Conservation (phyloP, 2,113 vertebrate genomes). For the Microcebus griseorufus region DNA sequence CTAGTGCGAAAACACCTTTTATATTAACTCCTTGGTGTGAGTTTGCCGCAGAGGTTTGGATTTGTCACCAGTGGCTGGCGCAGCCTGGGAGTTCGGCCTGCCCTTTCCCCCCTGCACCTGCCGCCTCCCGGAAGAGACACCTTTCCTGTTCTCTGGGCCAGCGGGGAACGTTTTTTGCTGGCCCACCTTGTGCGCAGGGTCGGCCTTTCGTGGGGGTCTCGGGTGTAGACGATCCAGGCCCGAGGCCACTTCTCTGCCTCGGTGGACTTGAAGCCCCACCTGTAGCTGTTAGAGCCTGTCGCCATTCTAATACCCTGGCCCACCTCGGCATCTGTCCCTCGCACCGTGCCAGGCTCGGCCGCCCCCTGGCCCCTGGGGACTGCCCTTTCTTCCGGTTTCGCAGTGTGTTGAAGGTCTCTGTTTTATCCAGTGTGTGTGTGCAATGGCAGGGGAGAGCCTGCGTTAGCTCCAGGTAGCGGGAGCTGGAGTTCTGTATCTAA, state of each 20-base stretch:
- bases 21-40: background rate
- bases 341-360: rapidly evolving
- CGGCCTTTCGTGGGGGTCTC: background rate
- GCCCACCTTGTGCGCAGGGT: background rate
- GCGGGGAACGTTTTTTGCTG: background rate
- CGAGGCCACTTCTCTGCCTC: background rate
- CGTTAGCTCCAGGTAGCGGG: background rate
- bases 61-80: rapidly evolving
- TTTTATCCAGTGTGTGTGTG: background rate
- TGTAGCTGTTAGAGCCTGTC: background rate
- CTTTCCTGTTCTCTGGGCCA: background rate
- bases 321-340: background rate
- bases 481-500: background rate
- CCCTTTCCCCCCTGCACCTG: rapidly evolving
- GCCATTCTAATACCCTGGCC: background rate
- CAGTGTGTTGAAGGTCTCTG: rapidly evolving
- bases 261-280: background rate
- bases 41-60: background rate
- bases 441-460: background rate
- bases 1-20: background rate
- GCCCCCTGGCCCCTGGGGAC: background rate
- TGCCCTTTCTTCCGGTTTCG: background rate
- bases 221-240: too few species aligned
- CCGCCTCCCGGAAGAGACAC: background rate
- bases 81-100: background rate